phyloP scores from a whole-genome alignment of 2,888 invertebrate genomes.

The Blomia tropicalis region DNA sequence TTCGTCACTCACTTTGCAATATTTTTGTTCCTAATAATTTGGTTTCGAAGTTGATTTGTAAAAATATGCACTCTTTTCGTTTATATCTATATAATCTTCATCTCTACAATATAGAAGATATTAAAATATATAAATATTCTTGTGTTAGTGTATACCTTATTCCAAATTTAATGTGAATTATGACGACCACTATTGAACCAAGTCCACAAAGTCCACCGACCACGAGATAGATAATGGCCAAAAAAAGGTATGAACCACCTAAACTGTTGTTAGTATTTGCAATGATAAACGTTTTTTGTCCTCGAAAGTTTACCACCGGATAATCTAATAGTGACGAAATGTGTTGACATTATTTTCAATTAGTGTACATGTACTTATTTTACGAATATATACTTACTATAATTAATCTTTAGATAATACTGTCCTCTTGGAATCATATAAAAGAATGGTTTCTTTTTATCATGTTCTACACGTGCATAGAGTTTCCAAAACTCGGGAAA shows the following conservation, averaged over 20 bases:
- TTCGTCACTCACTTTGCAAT: background rate
- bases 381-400: conserved; percentile 18
- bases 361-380: too few relatives aligned
- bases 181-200: background rate
- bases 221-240: conserved; percentile 19
- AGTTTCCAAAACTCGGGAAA: conserved; percentile 23
- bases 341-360: too few relatives aligned
- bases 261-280: conserved; percentile 18
- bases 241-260: conserved; percentile 16
- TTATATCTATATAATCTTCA: background rate
- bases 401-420: conserved; percentile 21
- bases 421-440: conserved; percentile 12
- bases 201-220: conserved; percentile 9
- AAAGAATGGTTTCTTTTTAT: background rate
- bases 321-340: conserved; percentile 10
- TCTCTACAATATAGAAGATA: background rate
- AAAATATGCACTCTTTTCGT: conserved; percentile 9
- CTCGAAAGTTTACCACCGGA: conserved; percentile 16
- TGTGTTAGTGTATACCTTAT: background rate
- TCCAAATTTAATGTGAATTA: conserved; percentile 15
- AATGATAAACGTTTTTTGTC: conserved; percentile 8
- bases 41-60: background rate
- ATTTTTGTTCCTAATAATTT: background rate
- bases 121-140: background rate
- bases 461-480: conserved; percentile 18